These are phyloP conservation scores for Anguilla pacifica DNA, from an alignment of 2,797 vertebrate genomes.

Conservation along the genomic window DNA sequence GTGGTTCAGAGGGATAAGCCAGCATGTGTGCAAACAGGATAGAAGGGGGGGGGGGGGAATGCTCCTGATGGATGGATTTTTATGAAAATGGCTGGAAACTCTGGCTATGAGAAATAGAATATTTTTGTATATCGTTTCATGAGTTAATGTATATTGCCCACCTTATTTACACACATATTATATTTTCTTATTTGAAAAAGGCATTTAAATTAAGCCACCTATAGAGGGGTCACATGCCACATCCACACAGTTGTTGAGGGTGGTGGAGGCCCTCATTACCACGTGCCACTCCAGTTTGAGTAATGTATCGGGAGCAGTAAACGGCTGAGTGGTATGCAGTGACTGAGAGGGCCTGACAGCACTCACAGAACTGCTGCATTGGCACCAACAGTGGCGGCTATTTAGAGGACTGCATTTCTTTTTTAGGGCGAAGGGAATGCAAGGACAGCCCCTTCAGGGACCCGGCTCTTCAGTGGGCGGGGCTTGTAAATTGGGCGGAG, in stretches of 20 bases:
- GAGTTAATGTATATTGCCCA: not conserved
- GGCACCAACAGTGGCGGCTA: not conserved
- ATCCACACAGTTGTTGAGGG: not conserved
- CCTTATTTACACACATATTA: not conserved
- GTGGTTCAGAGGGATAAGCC: too few species aligned
- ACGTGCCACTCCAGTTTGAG: not conserved
- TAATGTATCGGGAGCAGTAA: not conserved
- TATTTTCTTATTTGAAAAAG: not conserved
- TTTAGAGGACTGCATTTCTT: not conserved
- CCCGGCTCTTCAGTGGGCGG: not conserved
- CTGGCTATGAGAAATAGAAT: not conserved
- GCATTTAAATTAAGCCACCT: not conserved
- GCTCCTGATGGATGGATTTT: too few species aligned
- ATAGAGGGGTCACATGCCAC: not conserved
- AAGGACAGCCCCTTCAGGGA: not conserved
- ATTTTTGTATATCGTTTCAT: not conserved
- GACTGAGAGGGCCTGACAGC: not conserved
- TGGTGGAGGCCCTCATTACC: not conserved
- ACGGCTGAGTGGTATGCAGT: not conserved
- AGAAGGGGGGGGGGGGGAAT: too few species aligned
- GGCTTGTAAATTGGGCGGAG: not conserved
- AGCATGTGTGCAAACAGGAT: too few species aligned
- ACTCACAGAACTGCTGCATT: not conserved
- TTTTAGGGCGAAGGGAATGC: slow-evolving; percentile 2
- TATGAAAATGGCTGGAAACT: too few species aligned